phyloP scores from a whole-genome alignment of 2,888 invertebrate genomes.

The Papilio elwesi region DNA sequence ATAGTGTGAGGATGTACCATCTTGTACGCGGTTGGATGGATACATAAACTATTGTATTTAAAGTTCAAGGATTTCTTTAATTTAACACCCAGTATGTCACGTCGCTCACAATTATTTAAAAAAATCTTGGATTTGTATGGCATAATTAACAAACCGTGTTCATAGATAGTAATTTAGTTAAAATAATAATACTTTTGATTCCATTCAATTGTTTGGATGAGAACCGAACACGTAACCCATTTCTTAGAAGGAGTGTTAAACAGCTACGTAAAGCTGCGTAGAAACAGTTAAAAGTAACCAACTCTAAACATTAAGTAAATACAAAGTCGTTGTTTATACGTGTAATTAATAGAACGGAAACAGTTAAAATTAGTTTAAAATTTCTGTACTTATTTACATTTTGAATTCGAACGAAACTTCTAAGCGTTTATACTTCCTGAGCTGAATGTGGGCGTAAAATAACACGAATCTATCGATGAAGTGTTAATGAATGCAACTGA shows the following conservation, averaged over 20 bases:
- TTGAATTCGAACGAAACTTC: slow-evolving; percentile 26
- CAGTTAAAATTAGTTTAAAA: slow-evolving; percentile 21
- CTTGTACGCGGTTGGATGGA: too few species aligned
- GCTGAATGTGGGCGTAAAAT: slow-evolving; percentile 27
- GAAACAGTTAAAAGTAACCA: neutral
- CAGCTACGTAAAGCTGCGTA: neutral
- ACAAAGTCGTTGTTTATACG: slow-evolving; percentile 12
- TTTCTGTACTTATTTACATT: slow-evolving; percentile 32
- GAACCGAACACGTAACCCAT: neutral
- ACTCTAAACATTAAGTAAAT: slow-evolving; percentile 2
- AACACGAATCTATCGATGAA: slow-evolving; percentile 15
- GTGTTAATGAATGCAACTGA: slow-evolving; percentile 11
- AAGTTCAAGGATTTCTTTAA: too few species aligned
- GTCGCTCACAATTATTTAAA: too few species aligned
- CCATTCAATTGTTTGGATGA: too few species aligned
- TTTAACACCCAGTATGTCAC: too few species aligned
- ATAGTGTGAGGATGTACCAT: too few species aligned
- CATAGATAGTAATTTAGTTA: too few species aligned
- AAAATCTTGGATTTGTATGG: too few species aligned
- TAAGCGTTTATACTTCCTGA: slow-evolving; percentile 15
- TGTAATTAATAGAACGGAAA: slow-evolving; percentile 22
- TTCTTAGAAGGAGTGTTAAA: neutral
- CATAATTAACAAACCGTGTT: too few species aligned
- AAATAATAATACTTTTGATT: too few species aligned
- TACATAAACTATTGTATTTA: too few species aligned